A percentile compares a stretch with the other conserved stretches of the same genome.
Conservation (phyloP, 2,113 vertebrate species). For the Eleginops maclovinus region DNA sequence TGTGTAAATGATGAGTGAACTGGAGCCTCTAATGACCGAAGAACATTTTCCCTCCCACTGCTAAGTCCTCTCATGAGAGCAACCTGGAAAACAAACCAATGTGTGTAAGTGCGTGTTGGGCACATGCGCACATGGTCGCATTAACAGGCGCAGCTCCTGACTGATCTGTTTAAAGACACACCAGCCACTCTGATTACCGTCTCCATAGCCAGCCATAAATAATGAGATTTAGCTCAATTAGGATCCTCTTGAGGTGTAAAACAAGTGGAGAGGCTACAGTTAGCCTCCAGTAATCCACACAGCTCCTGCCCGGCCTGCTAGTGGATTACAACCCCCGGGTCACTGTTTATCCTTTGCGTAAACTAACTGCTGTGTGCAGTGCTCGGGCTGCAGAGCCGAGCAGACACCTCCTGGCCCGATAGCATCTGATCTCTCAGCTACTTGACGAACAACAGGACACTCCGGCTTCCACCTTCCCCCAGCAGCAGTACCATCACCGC, state of each 20-base stretch:
- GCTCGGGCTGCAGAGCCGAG: slow-evolving; percentile 42
- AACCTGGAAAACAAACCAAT: slow-evolving; percentile 53
- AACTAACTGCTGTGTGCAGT: slow-evolving; percentile 67
- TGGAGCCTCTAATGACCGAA: slow-evolving; percentile 59
- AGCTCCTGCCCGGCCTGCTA: slow-evolving; percentile 66
- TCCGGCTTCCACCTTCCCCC: slow-evolving; percentile 59
- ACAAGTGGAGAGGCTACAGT: slow-evolving; percentile 76
- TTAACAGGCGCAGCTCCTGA: slow-evolving; percentile 56
- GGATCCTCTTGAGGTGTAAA: slow-evolving; percentile 80
- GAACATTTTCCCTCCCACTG: slow-evolving; percentile 56
- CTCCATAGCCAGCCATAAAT: slow-evolving; percentile 79
- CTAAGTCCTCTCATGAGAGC: slow-evolving; percentile 60
- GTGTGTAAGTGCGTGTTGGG: slow-evolving; percentile 18
- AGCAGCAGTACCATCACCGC: slow-evolving; percentile 60
- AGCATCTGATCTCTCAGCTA: slow-evolving; percentile 79
- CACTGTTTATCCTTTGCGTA: slow-evolving; percentile 81
- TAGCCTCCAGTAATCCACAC: slow-evolving; percentile 78
- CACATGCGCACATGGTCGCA: slow-evolving; percentile 22
- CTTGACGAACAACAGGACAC: slow-evolving; percentile 79
- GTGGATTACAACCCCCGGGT: slow-evolving; percentile 80
- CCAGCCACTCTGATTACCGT: slow-evolving; percentile 71
- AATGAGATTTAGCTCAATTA: slow-evolving; percentile 84
- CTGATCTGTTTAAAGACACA: slow-evolving; percentile 82
- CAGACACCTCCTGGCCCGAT: slow-evolving; percentile 80
- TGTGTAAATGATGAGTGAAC: slow-evolving; percentile 39